Conservation (phyloP, 2,888 invertebrate species). For the Bimastos eiseni region DNA sequence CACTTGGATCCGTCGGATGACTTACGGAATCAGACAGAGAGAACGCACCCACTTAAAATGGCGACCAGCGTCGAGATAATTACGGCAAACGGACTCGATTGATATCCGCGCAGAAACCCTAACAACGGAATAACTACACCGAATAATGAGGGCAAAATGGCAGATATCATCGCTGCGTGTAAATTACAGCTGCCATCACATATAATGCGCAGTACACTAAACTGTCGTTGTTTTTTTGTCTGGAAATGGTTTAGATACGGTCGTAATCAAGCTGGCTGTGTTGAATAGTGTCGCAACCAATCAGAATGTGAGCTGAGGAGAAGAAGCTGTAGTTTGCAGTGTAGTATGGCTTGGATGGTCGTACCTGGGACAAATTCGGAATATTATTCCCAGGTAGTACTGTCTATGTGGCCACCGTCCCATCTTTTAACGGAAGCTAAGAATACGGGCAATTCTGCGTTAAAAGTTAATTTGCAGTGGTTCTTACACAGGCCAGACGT, state of each 20-base stretch:
- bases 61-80: conserved; percentile 5
- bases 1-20: not conserved
- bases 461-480: too few relatives aligned
- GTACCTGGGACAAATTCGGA: too few relatives aligned
- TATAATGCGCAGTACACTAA: not conserved
- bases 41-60: not conserved
- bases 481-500: too few relatives aligned
- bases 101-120: not conserved
- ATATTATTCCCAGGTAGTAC: too few relatives aligned
- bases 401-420: too few relatives aligned
- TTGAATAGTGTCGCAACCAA: too few relatives aligned
- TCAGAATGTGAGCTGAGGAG: not conserved
- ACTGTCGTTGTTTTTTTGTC: not conserved
- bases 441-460: too few relatives aligned
- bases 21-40: not conserved
- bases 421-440: too few relatives aligned
- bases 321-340: too few relatives aligned
- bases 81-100: not conserved
- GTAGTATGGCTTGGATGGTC: too few relatives aligned
- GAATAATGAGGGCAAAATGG: not conserved
- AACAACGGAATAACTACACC: not conserved
- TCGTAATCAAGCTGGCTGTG: too few relatives aligned
- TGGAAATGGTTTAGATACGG: not conserved
- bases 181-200: not conserved
- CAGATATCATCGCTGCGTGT: not conserved